Percentiles rank a stretch among this genome's conserved stretches.
phyloP scores from a whole-genome alignment of 2,888 invertebrate genomes.

The Protonemura montana region DNA sequence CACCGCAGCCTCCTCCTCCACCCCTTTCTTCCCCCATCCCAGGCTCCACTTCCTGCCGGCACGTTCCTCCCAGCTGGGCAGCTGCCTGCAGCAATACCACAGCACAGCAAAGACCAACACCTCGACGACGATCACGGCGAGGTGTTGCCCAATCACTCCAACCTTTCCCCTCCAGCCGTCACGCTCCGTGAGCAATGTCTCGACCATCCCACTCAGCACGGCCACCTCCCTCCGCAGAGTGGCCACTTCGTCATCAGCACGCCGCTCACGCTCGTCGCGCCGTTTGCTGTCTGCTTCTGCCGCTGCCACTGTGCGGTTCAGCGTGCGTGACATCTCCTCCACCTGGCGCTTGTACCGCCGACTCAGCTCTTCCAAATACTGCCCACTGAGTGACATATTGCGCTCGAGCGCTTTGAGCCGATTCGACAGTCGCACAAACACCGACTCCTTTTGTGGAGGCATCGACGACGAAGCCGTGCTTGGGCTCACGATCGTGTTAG shows the following conservation, averaged over 20 bases:
- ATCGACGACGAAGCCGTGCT: conserved; percentile 56
- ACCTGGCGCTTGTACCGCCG: conserved; percentile 95
- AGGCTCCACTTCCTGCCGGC: conserved; percentile 51
- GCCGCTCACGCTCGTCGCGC: conserved; percentile 66
- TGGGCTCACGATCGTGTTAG: conserved; percentile 55
- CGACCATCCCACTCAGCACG: conserved; percentile 68
- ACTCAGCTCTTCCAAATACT: conserved; percentile 96
- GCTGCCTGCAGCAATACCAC: conserved; percentile 62
- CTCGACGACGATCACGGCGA: conserved; percentile 55
- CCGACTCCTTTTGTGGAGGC: conserved; percentile 82
- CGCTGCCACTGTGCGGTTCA: conserved; percentile 78
- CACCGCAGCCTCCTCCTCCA: conserved; percentile 52
- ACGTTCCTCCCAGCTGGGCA: conserved; percentile 58
- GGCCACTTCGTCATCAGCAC: conserved; percentile 72
- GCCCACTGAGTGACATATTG: conserved; percentile 95
- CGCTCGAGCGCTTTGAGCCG: conserved; percentile 94
- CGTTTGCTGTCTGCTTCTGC: conserved; percentile 56
- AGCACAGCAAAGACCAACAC: conserved; percentile 56
- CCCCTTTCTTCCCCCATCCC: conserved; percentile 46
- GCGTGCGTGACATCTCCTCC: conserved; percentile 88
- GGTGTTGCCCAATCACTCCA: conserved; percentile 54
- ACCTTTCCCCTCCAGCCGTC: conserved; percentile 69
- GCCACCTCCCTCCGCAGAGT: conserved; percentile 71
- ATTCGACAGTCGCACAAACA: conserved; percentile 94
- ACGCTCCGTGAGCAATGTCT: conserved; percentile 67